phyloP scores from a whole-genome alignment of 2,888 invertebrate genomes.

The Cerastis rubricosa region DNA sequence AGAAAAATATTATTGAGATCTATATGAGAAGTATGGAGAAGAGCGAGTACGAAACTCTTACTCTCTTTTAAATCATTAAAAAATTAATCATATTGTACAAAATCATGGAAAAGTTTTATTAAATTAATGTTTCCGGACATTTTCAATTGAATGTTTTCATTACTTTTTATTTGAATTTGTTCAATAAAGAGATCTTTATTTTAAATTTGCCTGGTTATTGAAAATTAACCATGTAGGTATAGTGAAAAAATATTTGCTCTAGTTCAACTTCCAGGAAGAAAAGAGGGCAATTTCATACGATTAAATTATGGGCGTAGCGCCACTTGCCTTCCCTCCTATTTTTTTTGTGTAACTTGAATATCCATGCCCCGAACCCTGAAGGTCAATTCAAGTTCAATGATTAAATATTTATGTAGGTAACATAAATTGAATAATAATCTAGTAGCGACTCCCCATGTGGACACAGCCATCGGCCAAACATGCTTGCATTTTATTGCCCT shows the following conservation, averaged over 20 bases:
- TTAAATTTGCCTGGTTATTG: neutral
- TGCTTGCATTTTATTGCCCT: conserved; percentile 43
- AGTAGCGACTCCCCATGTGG: conserved; percentile 3
- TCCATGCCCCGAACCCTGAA: no score
- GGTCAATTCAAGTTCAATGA: neutral
- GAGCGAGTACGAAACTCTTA: no score
- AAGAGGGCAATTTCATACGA: neutral
- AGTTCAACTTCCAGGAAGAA: neutral
- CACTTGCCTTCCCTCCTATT: neutral
- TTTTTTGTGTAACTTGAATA: neutral
- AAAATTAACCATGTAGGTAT: neutral
- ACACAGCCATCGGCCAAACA: conserved; percentile 19
- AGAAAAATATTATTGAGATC: no score
- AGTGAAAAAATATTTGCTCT: neutral
- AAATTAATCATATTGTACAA: no score
- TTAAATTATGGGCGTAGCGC: neutral
- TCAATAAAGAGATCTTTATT: neutral
- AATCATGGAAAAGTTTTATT: no score
- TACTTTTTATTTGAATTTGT: neutral
- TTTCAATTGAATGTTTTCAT: no score
- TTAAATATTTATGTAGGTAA: neutral
- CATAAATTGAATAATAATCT: neutral
- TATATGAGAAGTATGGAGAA: no score
- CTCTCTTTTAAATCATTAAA: no score
- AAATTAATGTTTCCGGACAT: no score